phyloP scores from a whole-genome alignment of 2,888 invertebrate genomes.

The Drosophila mayaguana region DNA sequence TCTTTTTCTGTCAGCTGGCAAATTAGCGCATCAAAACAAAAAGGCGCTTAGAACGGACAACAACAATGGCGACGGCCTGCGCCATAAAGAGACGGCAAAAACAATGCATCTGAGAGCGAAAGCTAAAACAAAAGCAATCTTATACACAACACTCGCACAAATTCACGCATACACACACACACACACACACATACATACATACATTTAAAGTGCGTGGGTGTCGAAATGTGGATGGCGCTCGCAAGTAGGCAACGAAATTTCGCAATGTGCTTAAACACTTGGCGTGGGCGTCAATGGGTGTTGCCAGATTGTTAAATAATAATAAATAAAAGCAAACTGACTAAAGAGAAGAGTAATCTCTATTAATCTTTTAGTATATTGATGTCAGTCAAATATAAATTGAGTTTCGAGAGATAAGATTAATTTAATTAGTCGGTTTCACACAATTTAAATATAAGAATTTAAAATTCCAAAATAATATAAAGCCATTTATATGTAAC shows the following conservation, averaged over 20 bases:
- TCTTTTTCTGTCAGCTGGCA: slow-evolving; percentile 57
- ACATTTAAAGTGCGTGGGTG: slow-evolving; percentile 43
- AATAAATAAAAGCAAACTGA: no score
- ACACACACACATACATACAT: slow-evolving; percentile 1
- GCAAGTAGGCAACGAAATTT: slow-evolving; percentile 65
- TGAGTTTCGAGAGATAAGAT: no score
- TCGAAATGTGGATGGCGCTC: slow-evolving; percentile 43
- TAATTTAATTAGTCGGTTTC: no score
- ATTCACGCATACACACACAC: slow-evolving; percentile 9
- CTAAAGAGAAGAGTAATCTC: no score
- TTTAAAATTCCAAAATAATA: no score
- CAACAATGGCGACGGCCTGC: slow-evolving; percentile 24
- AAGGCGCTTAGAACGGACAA: slow-evolving; percentile 46
- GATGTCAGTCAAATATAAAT: no score
- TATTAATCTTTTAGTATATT: no score
- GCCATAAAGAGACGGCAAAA: slow-evolving; percentile 41
- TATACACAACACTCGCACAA: slow-evolving; percentile 48
- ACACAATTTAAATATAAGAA: no score
- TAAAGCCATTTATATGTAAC: no score
- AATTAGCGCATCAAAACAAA: slow-evolving; percentile 77
- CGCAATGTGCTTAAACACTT: slow-evolving; percentile 36
- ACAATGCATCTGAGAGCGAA: slow-evolving; percentile 56
- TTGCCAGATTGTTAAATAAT: slow-evolving; percentile 41
- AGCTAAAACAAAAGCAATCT: slow-evolving; percentile 62
- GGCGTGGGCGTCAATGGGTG: slow-evolving; percentile 31